Evolutionary conservation across 2,888 invertebrate species (phyloP).

Genomic region (Agrochola lychnidis): DNA sequence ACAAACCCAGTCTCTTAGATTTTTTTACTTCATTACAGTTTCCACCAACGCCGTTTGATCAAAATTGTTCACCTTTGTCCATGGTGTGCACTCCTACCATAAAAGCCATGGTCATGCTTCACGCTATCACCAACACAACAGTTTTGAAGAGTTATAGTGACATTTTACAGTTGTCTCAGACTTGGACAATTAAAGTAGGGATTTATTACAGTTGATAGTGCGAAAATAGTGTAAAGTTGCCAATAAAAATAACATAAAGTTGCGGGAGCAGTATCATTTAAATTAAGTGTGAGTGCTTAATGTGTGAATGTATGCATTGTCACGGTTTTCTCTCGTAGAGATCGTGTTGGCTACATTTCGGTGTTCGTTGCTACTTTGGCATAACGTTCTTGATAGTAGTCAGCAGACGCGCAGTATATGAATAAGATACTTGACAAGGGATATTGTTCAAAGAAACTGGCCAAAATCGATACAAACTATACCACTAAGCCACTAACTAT

Average conservation of each 20-base stretch:
- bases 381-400: not conserved
- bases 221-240: conserved; percentile 51
- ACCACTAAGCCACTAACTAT: not conserved
- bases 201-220: conserved; percentile 51
- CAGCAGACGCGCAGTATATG: not conserved
- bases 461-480: too few relatives aligned
- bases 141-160: conserved; percentile 40
- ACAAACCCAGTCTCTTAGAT: too few relatives aligned
- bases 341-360: conserved; percentile 32
- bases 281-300: conserved; percentile 45
- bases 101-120: conserved; percentile 2
- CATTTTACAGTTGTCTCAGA: conserved; percentile 44
- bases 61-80: not conserved
- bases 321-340: conserved; percentile 34
- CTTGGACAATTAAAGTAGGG: conserved; percentile 41
- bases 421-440: not conserved
- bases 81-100: not conserved
- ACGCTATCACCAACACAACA: conserved; percentile 12
- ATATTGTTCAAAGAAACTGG: not conserved
- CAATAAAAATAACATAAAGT: conserved; percentile 59
- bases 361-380: not conserved
- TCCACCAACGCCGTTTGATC: not conserved
- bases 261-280: conserved; percentile 47
- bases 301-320: conserved; percentile 49
- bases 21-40: not conserved